phyloP scores from a whole-genome alignment of 2,113 vertebrate species.

The Diadophis punctatus region DNA sequence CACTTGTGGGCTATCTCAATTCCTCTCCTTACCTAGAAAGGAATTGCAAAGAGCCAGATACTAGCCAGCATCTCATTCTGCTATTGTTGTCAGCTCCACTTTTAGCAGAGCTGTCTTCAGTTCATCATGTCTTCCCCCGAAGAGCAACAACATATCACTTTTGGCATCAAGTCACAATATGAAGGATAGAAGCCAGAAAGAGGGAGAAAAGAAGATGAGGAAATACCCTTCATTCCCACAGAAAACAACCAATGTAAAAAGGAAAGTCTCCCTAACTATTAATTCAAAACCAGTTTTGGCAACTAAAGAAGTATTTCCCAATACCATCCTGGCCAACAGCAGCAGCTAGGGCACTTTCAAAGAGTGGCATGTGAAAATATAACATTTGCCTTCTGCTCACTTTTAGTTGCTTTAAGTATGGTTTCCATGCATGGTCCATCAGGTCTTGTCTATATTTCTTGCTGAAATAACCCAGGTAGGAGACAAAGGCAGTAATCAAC shows the following conservation, averaged over 20 bases:
- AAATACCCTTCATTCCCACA: not conserved
- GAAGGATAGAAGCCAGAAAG: not conserved
- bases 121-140: not conserved
- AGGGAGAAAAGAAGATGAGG: not conserved
- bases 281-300: not conserved
- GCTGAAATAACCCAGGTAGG: conserved; percentile 94
- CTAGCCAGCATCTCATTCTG: not conserved
- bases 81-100: not conserved
- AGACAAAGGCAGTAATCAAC: conserved; percentile 85
- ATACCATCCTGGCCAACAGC: not conserved
- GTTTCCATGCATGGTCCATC: conserved; percentile 84
- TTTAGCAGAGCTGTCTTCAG: not conserved
- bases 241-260: not conserved
- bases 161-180: not conserved
- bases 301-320: not conserved
- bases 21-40: not conserved
- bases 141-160: not conserved
- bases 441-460: conserved; percentile 84
- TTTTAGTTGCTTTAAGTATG: conserved; percentile 79
- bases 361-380: not conserved
- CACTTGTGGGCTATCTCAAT: not conserved
- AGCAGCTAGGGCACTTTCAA: not conserved
- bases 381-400: conserved; percentile 56
- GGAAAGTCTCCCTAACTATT: not conserved
- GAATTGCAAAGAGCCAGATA: not conserved